Evolutionary conservation across 2,113 vertebrate genomes (phyloP).

Genomic region (Struthidea cinerea): DNA sequence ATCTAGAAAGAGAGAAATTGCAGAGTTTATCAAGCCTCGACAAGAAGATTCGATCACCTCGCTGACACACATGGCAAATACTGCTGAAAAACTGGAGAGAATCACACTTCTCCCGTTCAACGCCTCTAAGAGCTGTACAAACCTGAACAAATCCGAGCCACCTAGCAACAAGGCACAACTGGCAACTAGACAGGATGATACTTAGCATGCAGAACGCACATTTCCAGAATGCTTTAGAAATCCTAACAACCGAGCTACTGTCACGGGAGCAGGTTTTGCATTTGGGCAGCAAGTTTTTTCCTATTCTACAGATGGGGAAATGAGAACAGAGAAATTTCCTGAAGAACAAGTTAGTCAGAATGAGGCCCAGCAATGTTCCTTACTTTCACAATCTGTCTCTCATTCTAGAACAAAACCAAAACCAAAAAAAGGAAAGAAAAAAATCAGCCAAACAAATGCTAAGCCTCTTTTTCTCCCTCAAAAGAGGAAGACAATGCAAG

Average conservation of each 20-base stretch:
- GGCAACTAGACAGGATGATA: neutral
- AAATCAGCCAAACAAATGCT: neutral
- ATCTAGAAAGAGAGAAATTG: slow-evolving; percentile 76
- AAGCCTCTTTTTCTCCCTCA: neutral
- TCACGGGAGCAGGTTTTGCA: slow-evolving; percentile 2
- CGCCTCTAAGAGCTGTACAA: neutral
- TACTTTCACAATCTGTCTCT: slow-evolving; percentile 11
- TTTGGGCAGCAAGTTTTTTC: neutral
- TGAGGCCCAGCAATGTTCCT: neutral
- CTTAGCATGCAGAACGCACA: neutral
- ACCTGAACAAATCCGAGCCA: neutral
- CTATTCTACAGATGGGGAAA: slow-evolving; percentile 28
- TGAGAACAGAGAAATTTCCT: slow-evolving; percentile 31
- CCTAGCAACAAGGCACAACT: slow-evolving; percentile 15
- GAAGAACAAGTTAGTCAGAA: slow-evolving; percentile 37
- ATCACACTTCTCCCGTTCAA: neutral
- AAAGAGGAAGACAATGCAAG: neutral
- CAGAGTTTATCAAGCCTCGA: slow-evolving; percentile 45
- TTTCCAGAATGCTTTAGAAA: slow-evolving; percentile 19
- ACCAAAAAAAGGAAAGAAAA: neutral
- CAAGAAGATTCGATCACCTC: neutral
- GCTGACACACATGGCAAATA: neutral
- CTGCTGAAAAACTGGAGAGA: neutral
- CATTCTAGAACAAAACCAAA: neutral
- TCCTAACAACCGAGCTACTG: neutral